phyloP scores from a whole-genome alignment of 2,797 vertebrate species.

The Chiroxiphia lanceolata region DNA sequence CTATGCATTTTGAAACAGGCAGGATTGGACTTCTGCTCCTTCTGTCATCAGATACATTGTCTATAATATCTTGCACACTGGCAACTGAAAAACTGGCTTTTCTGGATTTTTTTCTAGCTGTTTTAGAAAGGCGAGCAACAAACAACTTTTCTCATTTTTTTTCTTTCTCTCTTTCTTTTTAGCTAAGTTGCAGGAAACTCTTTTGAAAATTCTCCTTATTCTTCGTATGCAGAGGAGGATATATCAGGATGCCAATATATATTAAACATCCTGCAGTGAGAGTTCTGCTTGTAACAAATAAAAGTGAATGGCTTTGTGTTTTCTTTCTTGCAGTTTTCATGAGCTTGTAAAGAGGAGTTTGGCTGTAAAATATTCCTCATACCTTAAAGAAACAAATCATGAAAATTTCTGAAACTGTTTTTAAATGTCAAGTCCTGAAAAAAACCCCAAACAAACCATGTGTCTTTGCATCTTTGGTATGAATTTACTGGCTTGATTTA shows the following conservation, averaged over 20 bases:
- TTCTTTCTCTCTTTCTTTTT: neutral
- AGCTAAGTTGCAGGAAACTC: neutral
- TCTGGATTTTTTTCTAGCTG: neutral
- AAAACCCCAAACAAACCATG: neutral
- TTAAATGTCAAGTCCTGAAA: neutral
- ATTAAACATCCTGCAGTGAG: neutral
- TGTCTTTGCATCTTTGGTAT: neutral
- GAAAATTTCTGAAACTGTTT: neutral
- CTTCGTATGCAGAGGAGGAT: neutral
- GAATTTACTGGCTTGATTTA: neutral
- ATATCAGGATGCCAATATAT: neutral
- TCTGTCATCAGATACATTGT: neutral
- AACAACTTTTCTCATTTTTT: neutral
- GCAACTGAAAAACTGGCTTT: neutral
- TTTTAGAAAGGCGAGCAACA: neutral
- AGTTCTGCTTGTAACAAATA: conserved; percentile 21
- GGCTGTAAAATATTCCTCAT: neutral
- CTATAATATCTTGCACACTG: neutral
- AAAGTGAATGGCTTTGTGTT: neutral
- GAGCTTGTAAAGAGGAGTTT: neutral
- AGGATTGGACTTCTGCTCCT: neutral
- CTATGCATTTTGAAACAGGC: neutral
- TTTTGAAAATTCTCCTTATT: neutral
- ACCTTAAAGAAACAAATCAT: conserved; percentile 1
- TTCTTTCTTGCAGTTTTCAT: neutral